Conservation (phyloP, 2,797 vertebrate species). For the Lagorchestes hirsutus region DNA sequence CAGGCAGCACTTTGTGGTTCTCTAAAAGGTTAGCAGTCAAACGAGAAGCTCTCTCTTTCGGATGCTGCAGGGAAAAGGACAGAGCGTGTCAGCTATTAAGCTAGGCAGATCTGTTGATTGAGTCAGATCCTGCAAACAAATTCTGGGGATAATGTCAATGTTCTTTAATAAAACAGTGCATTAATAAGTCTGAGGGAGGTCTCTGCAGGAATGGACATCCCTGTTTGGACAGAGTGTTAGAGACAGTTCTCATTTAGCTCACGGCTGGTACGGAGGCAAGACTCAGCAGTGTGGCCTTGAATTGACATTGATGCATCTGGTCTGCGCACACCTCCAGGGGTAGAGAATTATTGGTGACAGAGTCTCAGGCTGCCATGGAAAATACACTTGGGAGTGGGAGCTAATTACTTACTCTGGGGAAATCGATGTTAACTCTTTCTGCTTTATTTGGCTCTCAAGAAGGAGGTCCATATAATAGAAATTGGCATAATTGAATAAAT, state of each 20-base stretch:
- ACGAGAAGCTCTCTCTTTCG: slow-evolving; percentile 44
- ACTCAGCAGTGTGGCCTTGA: background rate
- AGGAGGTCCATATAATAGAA: slow-evolving; percentile 10
- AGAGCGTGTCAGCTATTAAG: background rate
- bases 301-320: background rate
- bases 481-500: background rate
- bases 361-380: background rate
- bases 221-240: slow-evolving; percentile 60
- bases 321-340: background rate
- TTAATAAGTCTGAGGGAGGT: slow-evolving; percentile 42
- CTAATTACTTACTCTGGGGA: background rate
- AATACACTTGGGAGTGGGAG: background rate
- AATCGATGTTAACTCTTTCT: background rate
- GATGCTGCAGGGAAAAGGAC: slow-evolving; percentile 1
- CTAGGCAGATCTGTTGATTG: slow-evolving; percentile 11
- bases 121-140: background rate
- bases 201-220: slow-evolving; percentile 17
- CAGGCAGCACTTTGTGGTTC: slow-evolving; percentile 14
- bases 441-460: background rate
- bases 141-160: slow-evolving; percentile 26
- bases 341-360: slow-evolving; percentile 15
- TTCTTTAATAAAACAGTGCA: slow-evolving; percentile 30
- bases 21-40: slow-evolving; percentile 59
- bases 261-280: background rate
- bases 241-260: slow-evolving; percentile 25